Percentiles rank a stretch among this genome's conserved stretches.
Conservation (phyloP, 2,113 vertebrate species). For the Dermatemys mawii region DNA sequence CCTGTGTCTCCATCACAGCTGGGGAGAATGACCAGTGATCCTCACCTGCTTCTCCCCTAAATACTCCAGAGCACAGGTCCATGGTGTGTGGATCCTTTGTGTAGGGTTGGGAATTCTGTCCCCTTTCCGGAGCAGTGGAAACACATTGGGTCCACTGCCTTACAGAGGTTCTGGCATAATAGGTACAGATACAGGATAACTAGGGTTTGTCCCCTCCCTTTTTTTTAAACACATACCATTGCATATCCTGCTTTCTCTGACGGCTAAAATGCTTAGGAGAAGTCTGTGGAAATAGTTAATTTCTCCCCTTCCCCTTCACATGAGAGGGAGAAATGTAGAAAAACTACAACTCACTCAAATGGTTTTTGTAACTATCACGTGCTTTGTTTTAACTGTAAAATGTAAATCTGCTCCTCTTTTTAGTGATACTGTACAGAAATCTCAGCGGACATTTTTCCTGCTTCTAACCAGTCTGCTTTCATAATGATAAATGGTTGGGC, state of each 20-base stretch:
- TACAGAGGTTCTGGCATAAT: background rate
- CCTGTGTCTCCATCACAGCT: fast-evolving
- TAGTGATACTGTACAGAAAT: constrained; percentile 81
- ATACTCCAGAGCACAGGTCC: background rate
- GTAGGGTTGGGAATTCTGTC: background rate
- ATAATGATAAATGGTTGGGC: constrained; percentile 78
- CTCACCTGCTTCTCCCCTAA: fast-evolving
- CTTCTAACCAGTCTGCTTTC: constrained; percentile 74
- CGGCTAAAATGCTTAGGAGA: background rate
- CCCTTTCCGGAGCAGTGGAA: background rate
- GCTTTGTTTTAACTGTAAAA: background rate
- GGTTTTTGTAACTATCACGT: background rate
- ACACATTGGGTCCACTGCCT: background rate
- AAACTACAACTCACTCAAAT: constrained; percentile 12
- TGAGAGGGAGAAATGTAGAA: background rate
- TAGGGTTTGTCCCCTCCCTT: background rate
- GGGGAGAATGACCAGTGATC: fast-evolving
- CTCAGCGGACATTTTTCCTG: constrained; percentile 74
- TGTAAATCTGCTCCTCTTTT: constrained; percentile 57
- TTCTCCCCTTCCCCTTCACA: background rate
- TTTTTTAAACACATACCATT: background rate
- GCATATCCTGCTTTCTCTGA: background rate
- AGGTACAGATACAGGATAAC: background rate
- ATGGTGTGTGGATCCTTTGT: background rate
- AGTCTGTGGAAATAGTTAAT: background rate